Evolutionary conservation across 35 echinoderm and acorn worm species (phyloP), one percentile per base, ranked within the genome.

Genomic region (Chiridota heheva): DNA sequence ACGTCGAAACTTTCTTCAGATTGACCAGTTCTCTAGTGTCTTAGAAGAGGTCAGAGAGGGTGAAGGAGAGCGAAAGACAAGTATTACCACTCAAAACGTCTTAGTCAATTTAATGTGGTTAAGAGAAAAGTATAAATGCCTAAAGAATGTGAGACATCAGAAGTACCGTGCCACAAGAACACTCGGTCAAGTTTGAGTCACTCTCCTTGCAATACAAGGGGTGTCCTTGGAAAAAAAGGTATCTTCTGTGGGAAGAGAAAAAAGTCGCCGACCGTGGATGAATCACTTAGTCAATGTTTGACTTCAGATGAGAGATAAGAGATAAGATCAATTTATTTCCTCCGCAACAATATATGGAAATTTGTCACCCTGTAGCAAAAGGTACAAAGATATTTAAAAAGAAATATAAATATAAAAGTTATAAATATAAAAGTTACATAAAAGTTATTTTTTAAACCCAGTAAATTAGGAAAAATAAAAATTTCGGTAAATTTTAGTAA

Each of bases 231-330:
- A 1, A 35, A 83, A 36, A 44, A 83, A 51, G 68, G 80, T 30
- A 2, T 83, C 40, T 83, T 83, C 80, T 71, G 80, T 69, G 62
- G 62, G 13, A 0, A 83, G 44, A 83, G 51, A 51, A 51, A 48
- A 27, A 83, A 48, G 65, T 17, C n/a, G n/a, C 47, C 63, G 5
- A 25, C 68, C 49, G 55, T 51, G 57, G 24, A 1, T 56, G 80
- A 83, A 63, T 66, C 80, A 40, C 63, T 83, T 47, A 83, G 80
- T 66, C 80, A 83, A 46, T 83, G 80, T 67, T 20, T 83, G 7
- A 83, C 78, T 48, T 70, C 42, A 28, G 80, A 83, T 83, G 80
- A 26, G 41, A n/a, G n/a, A n/a, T n/a, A n/a, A n/a, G n/a, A n/a
- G n/a, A n/a, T n/a, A n/a, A n/a, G n/a, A n/a, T n/a, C n/a, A n/a